These are phyloP conservation scores for Austrofundulus limnaeus DNA, from an alignment of 2,113 vertebrate species.

Conservation along the genomic window DNA sequence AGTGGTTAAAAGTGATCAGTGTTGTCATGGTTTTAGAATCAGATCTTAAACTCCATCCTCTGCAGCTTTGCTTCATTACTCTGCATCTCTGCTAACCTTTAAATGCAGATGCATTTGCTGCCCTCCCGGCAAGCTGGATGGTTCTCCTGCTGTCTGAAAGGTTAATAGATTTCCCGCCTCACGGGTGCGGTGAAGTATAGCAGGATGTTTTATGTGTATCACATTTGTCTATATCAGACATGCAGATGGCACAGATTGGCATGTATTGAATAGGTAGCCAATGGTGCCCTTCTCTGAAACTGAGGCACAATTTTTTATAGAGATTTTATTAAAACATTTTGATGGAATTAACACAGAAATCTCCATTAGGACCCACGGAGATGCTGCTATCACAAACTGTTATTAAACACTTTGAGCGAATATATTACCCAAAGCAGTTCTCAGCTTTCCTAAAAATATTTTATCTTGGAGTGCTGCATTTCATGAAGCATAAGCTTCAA, in stretches of 20 bases:
- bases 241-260: background rate
- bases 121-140: conserved; percentile 45
- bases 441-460: conserved; percentile 4
- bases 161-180: conserved; percentile 75
- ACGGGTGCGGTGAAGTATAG: conserved; percentile 50
- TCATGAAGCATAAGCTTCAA: conserved; percentile 47
- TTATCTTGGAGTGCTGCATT: conserved; percentile 15
- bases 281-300: conserved; percentile 11
- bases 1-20: conserved; percentile 8
- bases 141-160: conserved; percentile 70
- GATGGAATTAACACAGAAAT: background rate
- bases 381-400: background rate
- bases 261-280: conserved; percentile 11
- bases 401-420: background rate
- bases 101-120: conserved; percentile 55
- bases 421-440: background rate
- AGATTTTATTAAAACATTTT: background rate
- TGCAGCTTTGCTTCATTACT: conserved; percentile 51
- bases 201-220: conserved; percentile 19
- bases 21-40: conserved; percentile 19
- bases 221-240: conserved; percentile 13
- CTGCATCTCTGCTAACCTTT: conserved; percentile 66
- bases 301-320: background rate
- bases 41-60: background rate
- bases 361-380: too few species aligned